phyloP scores from a whole-genome alignment of 2,888 invertebrate genomes.

The Cheilosia scutellata region DNA sequence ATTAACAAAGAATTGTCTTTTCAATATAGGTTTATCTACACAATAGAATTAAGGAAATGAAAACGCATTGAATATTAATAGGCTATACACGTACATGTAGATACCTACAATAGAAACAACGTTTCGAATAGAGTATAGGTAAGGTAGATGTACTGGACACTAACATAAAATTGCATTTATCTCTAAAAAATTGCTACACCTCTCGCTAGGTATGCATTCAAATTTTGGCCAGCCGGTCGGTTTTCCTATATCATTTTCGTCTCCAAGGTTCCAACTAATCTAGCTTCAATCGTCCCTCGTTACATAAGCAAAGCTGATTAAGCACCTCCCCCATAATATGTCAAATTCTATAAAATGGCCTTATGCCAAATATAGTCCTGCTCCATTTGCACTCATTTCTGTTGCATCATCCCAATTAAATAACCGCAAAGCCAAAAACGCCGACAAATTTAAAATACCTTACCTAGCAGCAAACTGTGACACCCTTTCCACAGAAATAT shows the following conservation, averaged over 20 bases:
- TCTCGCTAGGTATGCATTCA: no score
- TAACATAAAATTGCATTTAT: no score
- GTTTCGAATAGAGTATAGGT: no score
- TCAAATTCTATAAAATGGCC: constrained; percentile 40
- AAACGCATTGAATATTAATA: no score
- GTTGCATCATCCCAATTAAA: constrained; percentile 69
- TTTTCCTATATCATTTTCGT: not conserved
- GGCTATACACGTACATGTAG: no score
- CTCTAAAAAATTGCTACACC: no score
- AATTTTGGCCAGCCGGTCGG: no score
- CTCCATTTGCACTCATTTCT: constrained; percentile 39
- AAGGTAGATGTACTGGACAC: no score
- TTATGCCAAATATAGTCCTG: constrained; percentile 24
- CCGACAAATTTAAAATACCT: constrained; percentile 51
- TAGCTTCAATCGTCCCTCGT: not conserved
- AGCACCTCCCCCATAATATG: not conserved
- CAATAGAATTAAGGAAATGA: no score
- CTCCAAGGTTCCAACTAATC: not conserved
- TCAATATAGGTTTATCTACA: no score
- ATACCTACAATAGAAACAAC: no score
- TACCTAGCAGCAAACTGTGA: constrained; percentile 47
- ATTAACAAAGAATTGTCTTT: no score
- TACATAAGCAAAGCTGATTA: not conserved
- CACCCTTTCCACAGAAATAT: constrained; percentile 62
- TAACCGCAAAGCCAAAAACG: constrained; percentile 42